These are phyloP conservation scores for Epistrophe grossulariae DNA, from an alignment of 2,888 invertebrate species.

Conservation along the genomic window DNA sequence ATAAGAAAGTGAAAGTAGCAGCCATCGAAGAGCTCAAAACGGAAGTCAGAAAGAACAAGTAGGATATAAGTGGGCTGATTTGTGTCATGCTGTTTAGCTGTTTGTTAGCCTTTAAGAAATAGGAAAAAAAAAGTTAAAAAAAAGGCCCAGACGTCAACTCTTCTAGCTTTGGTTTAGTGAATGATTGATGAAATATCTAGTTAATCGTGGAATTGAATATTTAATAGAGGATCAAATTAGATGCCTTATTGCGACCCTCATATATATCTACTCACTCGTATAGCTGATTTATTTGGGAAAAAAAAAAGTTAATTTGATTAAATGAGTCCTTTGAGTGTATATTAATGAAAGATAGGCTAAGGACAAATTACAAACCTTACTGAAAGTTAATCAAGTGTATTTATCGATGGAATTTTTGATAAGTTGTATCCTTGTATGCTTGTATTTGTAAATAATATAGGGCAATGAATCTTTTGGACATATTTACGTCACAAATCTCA, in stretches of 20 bases:
- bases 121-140: not conserved
- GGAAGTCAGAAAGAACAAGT: constrained; percentile 12
- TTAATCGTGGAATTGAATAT: constrained; percentile 50
- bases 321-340: constrained; percentile 1
- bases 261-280: not conserved
- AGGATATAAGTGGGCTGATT: constrained; percentile 20
- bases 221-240: constrained; percentile 36
- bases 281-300: not conserved
- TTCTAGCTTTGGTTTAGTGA: constrained; percentile 23
- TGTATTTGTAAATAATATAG: not conserved
- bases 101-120: not conserved
- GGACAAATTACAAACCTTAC: not conserved
- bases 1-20: not conserved
- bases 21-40: not conserved
- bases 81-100: constrained; percentile 14
- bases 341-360: not conserved
- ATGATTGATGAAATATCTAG: constrained; percentile 61
- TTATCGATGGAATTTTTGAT: not conserved
- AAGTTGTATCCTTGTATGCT: not conserved
- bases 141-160: constrained; percentile 17
- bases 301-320: constrained; percentile 12
- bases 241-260: not conserved
- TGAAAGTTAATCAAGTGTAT: not conserved
- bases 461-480: not conserved
- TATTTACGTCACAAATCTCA: not conserved